Base-by-base conservation (phyloP, 2,797 vertebrate genomes). In the Myotis myotis region DNA sequence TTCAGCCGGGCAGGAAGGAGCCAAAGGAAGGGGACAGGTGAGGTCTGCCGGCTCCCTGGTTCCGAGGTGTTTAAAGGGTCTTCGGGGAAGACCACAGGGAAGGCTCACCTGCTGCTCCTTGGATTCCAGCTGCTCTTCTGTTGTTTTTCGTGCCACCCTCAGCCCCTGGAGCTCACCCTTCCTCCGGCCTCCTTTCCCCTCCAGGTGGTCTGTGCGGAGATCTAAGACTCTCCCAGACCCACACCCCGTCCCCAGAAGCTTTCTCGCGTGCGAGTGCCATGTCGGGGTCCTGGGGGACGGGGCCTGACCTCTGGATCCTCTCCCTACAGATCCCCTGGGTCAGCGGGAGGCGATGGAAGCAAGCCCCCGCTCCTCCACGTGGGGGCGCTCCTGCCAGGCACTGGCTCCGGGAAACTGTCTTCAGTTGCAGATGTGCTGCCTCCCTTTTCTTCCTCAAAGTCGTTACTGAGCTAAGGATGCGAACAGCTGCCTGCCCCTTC, bases 281-380 rank as follows among this genome's bases (percentile, higher is more conserved):
- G 0, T 66, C 30, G 17, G 22, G 38, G 44, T 10, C 19, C 20
- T 11, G 5, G n/a, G 22, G 41, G 9, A 17, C 19, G 1, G 1
- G 33, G 41, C 30, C 23, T n/a, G 36, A 28, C 13, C 38, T 28
- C 47, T 22, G 62, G 5, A 15, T 5, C 57, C 30, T 62, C n/a
- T 41, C 38, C 22, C 0, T 12, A 49, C 57, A 74, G 28, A 22
- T 30, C 47, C 66, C 44, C 19, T 8, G 20, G 3, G 72, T 25
- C 53, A 0, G 6, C 30, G 0, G 9, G 33, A 20, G 38, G 2
- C 8, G 11, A 25, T 3, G 36, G 22, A n/a, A 16, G n/a, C 49
- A 47, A 28, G 36, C 1, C 38, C 23, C 16, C 0, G 1, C 33
- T 36, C 20, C 33, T 78, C 78, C 72, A 38, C 4, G 0, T 1